Evolutionary conservation across 2,797 vertebrate species (phyloP), one percentile per base, ranked within the genome.

Genomic region (Onychomys leucogaster): DNA sequence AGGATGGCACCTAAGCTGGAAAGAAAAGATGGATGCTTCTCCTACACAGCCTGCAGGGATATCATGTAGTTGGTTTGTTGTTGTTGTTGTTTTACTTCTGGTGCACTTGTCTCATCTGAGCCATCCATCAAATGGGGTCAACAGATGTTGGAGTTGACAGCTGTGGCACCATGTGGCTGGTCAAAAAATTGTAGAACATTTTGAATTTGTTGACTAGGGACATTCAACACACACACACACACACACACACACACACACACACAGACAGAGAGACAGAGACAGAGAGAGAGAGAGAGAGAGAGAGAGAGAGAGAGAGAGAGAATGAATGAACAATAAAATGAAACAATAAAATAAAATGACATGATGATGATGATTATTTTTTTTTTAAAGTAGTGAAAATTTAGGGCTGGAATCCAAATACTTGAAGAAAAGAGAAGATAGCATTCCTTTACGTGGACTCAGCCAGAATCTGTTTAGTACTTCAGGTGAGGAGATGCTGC

Each of bases 391-490:
- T 84, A 98, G 98, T 91, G 99, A 99, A 43, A 98, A 98, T 52
- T 57, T 98, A 29, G 99, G 99, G 46, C 98, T 99, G 97, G 99
- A 99, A 65, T 97, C 99, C 0, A 99, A 99, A 95, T 99, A 99
- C 96, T 99, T 99, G 86, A 99, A 99, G 98, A 99, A 98, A 94
- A 99, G 99, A 98, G 99, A 99, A 5, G 99, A 99, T 73, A 99
- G 99, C 98, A 99, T 99, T 98, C 99, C 99, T 49, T 97, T 99
- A 94, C 98, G 99, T 5, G 99, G 99, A 1, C 99, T 99, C 23
- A 98, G 99, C 32, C 99, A 99, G 61, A 99, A 99, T 90, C 98
- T 98, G 3, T 98, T 98, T 29, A 98, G 94, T 67, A 97, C 97
- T 37, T 97, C 97, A 82, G 99, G 99, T 99, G 98, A 94, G 97